Conservation (phyloP, 2,888 invertebrate species). For the Trachelus stipa region DNA sequence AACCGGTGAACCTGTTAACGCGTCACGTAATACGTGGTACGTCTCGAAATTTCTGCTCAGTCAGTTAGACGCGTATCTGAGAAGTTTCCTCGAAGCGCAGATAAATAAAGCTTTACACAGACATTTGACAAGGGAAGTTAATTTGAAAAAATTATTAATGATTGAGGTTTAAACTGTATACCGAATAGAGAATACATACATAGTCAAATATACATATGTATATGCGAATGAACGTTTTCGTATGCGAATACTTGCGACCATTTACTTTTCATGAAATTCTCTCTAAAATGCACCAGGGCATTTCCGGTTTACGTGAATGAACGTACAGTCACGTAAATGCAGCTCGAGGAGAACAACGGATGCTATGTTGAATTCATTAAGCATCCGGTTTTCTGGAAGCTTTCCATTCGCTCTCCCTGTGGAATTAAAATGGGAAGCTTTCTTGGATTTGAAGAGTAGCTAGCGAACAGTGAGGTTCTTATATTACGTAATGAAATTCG, state of each 20-base stretch:
- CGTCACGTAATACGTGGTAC: neutral
- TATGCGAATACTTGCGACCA: neutral
- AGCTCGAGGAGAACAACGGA: neutral
- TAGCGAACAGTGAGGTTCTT: neutral
- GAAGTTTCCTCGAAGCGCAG: neutral
- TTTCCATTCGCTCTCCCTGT: neutral
- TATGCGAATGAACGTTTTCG: neutral
- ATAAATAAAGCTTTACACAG: neutral
- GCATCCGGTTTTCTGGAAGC: neutral
- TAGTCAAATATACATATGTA: neutral
- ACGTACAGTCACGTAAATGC: neutral
- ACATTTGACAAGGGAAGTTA: neutral
- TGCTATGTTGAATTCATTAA: neutral
- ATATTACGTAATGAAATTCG: neutral
- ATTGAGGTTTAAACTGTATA: neutral
- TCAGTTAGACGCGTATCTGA: neutral
- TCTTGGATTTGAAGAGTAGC: neutral
- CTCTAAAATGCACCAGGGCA: neutral
- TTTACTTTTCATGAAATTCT: neutral
- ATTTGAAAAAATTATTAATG: neutral
- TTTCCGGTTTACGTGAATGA: neutral
- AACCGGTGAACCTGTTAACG: neutral
- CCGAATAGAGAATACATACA: neutral
- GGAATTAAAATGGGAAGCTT: neutral
- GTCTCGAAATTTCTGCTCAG: neutral